phyloP scores from a whole-genome alignment of 2,888 invertebrate genomes.

The Conchocele bisecta region DNA sequence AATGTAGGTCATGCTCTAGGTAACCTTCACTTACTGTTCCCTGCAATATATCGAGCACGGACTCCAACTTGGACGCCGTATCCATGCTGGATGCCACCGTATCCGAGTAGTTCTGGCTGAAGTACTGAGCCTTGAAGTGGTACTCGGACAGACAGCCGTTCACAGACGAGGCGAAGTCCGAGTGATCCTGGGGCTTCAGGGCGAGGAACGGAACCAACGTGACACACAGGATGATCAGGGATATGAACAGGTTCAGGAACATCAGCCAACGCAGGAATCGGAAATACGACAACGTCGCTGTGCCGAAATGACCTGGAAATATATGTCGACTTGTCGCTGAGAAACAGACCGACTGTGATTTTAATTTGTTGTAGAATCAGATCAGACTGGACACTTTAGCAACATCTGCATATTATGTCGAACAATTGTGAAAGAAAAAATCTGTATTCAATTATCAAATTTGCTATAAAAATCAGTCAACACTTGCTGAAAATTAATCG shows the following conservation, averaged over 20 bases:
- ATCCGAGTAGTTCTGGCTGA: slow-evolving; percentile 63
- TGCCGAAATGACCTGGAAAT: slow-evolving; percentile 78
- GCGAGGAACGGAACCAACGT: slow-evolving; percentile 86
- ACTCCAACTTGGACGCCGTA: slow-evolving; percentile 16
- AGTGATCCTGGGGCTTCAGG: slow-evolving; percentile 72
- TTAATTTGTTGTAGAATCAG: too few species aligned
- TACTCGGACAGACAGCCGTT: slow-evolving; percentile 31
- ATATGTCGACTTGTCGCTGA: too few species aligned
- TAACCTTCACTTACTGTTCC: slow-evolving; percentile 74
- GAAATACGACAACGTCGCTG: slow-evolving; percentile 87
- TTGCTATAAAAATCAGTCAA: too few species aligned
- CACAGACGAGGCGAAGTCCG: slow-evolving; percentile 20
- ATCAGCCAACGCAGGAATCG: slow-evolving; percentile 93
- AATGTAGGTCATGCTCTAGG: too few species aligned
- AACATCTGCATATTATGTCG: too few species aligned
- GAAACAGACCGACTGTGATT: too few species aligned
- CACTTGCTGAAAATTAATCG: too few species aligned
- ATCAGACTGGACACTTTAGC: too few species aligned
- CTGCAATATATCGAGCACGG: slow-evolving; percentile 72
- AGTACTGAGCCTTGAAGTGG: slow-evolving; percentile 37
- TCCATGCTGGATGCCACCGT: slow-evolving; percentile 15
- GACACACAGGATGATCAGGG: slow-evolving; percentile 87
- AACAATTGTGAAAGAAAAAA: too few species aligned
- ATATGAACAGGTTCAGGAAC: slow-evolving; percentile 89
- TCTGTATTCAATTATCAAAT: too few species aligned